Evolutionary conservation across 2,113 vertebrate species (phyloP).

Genomic region (Xiphophorus maculatus): DNA sequence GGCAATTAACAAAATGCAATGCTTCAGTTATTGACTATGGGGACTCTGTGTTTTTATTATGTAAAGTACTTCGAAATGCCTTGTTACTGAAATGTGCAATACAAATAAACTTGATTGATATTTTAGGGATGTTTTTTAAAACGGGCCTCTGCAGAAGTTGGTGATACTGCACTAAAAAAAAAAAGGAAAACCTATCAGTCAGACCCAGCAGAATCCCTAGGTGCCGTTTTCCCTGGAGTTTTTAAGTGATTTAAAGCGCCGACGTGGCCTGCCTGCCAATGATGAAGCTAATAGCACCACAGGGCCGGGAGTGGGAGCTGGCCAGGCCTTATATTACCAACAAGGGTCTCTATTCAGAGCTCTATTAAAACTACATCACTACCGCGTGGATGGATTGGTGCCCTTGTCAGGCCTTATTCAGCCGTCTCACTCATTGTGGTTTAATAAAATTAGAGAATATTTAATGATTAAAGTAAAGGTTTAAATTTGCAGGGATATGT

Average conservation of each 20-base stretch:
- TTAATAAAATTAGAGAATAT: constrained; percentile 48
- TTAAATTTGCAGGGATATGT: background rate
- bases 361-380: constrained; percentile 68
- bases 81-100: too few relatives aligned
- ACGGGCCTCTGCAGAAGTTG: constrained; percentile 15
- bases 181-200: constrained; percentile 41
- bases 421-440: constrained; percentile 44
- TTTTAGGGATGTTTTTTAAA: constrained; percentile 1
- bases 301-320: constrained; percentile 57
- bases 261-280: constrained; percentile 67
- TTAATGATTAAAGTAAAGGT: constrained; percentile 29
- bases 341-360: constrained; percentile 70
- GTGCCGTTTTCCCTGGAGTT: constrained; percentile 44
- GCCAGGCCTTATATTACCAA: constrained; percentile 67
- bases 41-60: too few relatives aligned
- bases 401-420: constrained; percentile 62
- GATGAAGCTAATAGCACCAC: constrained; percentile 63
- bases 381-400: constrained; percentile 53
- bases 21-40: too few relatives aligned
- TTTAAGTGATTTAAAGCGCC: constrained; percentile 68
- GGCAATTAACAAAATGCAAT: too few relatives aligned
- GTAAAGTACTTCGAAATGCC: too few relatives aligned
- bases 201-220: constrained; percentile 25
- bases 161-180: constrained; percentile 29
- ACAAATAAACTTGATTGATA: too few relatives aligned